Percentiles rank a stretch among this genome's conserved stretches.
Conservation (phyloP, 1,140 invertebrate genomes). For the Drosophila triauraria region DNA sequence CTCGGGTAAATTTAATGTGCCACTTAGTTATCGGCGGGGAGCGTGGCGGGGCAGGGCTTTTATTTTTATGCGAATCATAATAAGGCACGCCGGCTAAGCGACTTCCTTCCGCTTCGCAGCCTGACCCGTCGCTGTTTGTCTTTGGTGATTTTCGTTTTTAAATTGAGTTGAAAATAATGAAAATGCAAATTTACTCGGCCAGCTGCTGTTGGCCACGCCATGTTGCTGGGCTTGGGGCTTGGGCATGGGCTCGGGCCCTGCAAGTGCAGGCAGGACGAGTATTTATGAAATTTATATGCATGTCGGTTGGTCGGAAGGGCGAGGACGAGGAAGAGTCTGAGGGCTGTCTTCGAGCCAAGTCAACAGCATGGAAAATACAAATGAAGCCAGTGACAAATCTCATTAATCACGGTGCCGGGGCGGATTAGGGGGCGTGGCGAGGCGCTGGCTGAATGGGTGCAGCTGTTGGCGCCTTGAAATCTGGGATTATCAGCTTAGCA, state of each 20-base stretch:
- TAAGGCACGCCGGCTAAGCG: slow-evolving; percentile 52
- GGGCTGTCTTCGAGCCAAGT: slow-evolving; percentile 42
- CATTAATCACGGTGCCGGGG: slow-evolving; percentile 71
- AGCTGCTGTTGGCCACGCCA: slow-evolving; percentile 52
- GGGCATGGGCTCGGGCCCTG: slow-evolving; percentile 10
- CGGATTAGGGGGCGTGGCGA: slow-evolving; percentile 6
- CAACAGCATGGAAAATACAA: slow-evolving; percentile 81
- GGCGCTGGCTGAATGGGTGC: slow-evolving; percentile 38
- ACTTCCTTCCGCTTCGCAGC: slow-evolving; percentile 39
- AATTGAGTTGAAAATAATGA: slow-evolving; percentile 80
- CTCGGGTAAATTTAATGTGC: slow-evolving; percentile 76
- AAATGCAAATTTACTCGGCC: slow-evolving; percentile 70
- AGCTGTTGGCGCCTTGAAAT: slow-evolving; percentile 59
- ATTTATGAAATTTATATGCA: slow-evolving; percentile 81
- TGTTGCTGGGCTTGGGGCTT: slow-evolving; percentile 19
- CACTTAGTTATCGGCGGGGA: slow-evolving; percentile 62
- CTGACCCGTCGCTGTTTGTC: slow-evolving; percentile 45
- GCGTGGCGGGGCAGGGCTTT: slow-evolving; percentile 4
- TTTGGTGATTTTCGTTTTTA: slow-evolving; percentile 65
- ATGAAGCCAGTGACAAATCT: slow-evolving; percentile 82
- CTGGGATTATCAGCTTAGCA: slow-evolving; percentile 77
- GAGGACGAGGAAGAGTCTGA: neutral
- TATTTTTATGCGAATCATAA: slow-evolving; percentile 63
- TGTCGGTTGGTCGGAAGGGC: slow-evolving; percentile 24
- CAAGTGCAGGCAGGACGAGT: slow-evolving; percentile 44